Percentiles rank a stretch among this genome's conserved stretches.
These are phyloP conservation scores for Syrrhaptes paradoxus DNA, from an alignment of 2,113 vertebrate genomes.

Conservation along the genomic window DNA sequence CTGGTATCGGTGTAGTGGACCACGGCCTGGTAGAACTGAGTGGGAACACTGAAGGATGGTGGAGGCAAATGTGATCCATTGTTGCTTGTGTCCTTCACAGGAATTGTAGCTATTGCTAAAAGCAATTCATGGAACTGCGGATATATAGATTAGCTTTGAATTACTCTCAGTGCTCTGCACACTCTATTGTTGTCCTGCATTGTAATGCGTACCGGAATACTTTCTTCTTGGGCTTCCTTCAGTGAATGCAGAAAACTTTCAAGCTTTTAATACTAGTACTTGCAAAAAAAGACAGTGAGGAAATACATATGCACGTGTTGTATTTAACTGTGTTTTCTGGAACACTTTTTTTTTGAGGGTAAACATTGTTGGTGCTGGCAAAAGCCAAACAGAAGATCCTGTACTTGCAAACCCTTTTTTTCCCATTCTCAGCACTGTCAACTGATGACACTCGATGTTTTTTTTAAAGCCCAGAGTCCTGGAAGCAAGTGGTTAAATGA, in stretches of 20 bases:
- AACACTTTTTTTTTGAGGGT: neutral
- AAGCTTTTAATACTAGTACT: neutral
- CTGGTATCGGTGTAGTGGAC: rapidly evolving
- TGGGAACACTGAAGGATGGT: neutral
- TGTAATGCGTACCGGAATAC: neutral
- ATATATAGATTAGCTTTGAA: neutral
- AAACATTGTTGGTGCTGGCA: neutral
- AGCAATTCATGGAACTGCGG: neutral
- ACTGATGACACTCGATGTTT: neutral
- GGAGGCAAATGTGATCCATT: neutral
- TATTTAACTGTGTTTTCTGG: neutral
- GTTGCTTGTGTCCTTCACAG: neutral
- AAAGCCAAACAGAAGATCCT: neutral
- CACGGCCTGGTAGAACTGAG: neutral
- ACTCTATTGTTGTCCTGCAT: neutral
- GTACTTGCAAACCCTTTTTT: neutral
- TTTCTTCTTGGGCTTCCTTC: neutral
- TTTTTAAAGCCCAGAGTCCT: neutral
- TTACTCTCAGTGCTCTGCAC: neutral
- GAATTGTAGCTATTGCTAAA: neutral
- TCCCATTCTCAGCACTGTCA: neutral
- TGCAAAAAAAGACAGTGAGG: neutral
- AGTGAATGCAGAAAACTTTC: neutral
- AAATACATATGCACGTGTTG: neutral
- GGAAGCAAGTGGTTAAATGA: neutral